These are phyloP conservation scores for Esperia sulphurella DNA, from an alignment of 2,888 invertebrate genomes.

Conservation along the genomic window DNA sequence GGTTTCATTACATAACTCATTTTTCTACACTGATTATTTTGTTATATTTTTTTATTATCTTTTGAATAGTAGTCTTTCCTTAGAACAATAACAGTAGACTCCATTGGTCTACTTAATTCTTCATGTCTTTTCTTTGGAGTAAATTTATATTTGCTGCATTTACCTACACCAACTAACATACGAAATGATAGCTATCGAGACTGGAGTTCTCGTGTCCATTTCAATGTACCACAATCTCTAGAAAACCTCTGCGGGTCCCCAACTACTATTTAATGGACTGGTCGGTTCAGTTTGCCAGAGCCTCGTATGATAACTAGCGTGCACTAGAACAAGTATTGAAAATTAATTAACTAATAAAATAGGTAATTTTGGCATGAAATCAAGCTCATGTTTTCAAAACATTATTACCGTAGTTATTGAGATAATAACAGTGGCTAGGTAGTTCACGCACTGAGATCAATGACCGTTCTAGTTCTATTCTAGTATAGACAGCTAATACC, in stretches of 20 bases:
- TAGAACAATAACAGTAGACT: no score
- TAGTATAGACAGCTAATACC: slow-evolving; percentile 35
- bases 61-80: no score
- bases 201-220: no score
- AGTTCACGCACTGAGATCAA: slow-evolving; percentile 40
- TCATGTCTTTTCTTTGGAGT: no score
- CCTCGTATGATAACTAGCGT: neutral
- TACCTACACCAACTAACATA: neutral
- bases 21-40: no score
- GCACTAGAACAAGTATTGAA: slow-evolving; percentile 11
- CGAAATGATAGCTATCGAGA: no score
- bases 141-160: slow-evolving; percentile 14
- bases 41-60: no score
- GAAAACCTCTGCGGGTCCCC: neutral
- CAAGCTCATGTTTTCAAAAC: slow-evolving; percentile 51
- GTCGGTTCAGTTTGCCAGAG: neutral
- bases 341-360: slow-evolving; percentile 27
- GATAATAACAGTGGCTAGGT: slow-evolving; percentile 51
- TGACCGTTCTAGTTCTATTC: slow-evolving; percentile 68
- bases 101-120: no score
- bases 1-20: no score
- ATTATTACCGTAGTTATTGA: slow-evolving; percentile 54
- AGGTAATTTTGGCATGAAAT: slow-evolving; percentile 39
- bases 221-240: neutral
- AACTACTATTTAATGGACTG: neutral